Percentiles rank a stretch among this genome's conserved stretches.
phyloP scores from a whole-genome alignment of 2,888 invertebrate genomes.

The Dione juno region DNA sequence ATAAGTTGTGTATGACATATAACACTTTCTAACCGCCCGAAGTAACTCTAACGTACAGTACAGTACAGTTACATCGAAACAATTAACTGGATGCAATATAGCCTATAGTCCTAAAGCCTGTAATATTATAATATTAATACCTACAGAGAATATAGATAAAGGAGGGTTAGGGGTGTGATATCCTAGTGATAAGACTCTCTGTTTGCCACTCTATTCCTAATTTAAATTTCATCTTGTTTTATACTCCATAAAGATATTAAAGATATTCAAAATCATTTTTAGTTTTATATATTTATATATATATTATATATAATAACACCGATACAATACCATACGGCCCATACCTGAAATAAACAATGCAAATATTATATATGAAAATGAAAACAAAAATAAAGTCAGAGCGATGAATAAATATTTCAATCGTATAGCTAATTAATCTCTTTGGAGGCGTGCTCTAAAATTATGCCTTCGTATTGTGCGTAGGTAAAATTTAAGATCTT shows the following conservation, averaged over 20 bases:
- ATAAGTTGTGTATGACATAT: too few species aligned
- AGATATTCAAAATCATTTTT: neutral
- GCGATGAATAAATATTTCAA: constrained; percentile 43
- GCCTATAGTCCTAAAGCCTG: too few species aligned
- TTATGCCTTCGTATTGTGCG: constrained; percentile 64
- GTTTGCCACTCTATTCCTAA: neutral
- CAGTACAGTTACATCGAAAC: too few species aligned
- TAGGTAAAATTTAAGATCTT: constrained; percentile 46
- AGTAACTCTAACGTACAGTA: too few species aligned
- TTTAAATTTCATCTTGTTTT: too few species aligned
- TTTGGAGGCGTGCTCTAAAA: constrained; percentile 62
- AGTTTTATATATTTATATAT: neutral
- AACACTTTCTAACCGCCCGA: too few species aligned
- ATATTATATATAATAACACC: neutral
- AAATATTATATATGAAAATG: constrained; percentile 20
- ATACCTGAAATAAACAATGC: constrained; percentile 16
- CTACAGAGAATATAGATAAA: too few species aligned
- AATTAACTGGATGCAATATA: too few species aligned
- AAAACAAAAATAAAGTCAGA: constrained; percentile 32
- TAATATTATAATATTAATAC: too few species aligned
- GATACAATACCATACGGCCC: neutral
- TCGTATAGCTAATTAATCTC: constrained; percentile 67
- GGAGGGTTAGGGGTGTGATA: too few species aligned
- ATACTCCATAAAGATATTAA: neutral
- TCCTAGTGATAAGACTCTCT: neutral